Evolutionary conservation across 2,888 invertebrate genomes (phyloP).

Genomic region (Cryptocephalus primarius): DNA sequence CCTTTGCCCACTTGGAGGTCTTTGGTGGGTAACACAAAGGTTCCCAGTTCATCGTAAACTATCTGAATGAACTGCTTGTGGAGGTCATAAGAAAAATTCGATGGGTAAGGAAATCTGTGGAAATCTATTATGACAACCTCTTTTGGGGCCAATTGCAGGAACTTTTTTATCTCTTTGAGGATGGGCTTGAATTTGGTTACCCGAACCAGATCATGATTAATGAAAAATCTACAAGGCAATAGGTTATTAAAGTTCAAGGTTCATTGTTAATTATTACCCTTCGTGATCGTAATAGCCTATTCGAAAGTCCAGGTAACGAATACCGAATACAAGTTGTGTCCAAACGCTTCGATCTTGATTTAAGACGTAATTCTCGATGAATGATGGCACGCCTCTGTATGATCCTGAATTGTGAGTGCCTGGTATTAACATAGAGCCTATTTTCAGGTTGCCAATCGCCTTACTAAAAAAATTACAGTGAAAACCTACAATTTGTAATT

Average conservation of each 20-base stretch:
- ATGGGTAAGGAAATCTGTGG: conserved; percentile 59
- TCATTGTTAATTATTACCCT: conserved; percentile 16
- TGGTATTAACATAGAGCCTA: conserved; percentile 51
- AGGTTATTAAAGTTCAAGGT: neutral
- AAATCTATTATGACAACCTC: conserved; percentile 74
- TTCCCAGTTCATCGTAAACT: conserved; percentile 43
- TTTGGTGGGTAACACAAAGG: conserved; percentile 40
- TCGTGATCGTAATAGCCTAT: conserved; percentile 52
- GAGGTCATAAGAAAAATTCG: conserved; percentile 23
- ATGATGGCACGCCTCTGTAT: conserved; percentile 40
- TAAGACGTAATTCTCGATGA: conserved; percentile 36
- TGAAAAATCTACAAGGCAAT: conserved; percentile 49
- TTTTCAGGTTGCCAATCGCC: conserved; percentile 46
- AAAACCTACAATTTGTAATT: conserved; percentile 1
- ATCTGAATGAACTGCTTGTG: conserved; percentile 43
- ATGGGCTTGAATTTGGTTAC: conserved; percentile 56
- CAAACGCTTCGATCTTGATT: conserved; percentile 72
- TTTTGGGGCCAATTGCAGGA: conserved; percentile 52
- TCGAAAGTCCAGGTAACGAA: conserved; percentile 71
- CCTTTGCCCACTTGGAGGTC: conserved; percentile 37
- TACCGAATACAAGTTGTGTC: conserved; percentile 75
- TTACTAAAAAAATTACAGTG: conserved; percentile 33
- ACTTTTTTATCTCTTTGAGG: conserved; percentile 57
- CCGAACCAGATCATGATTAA: conserved; percentile 61
- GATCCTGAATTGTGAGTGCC: conserved; percentile 62